Conservation (phyloP, 2,888 invertebrate species). For the Lasioglossum pauxillum region DNA sequence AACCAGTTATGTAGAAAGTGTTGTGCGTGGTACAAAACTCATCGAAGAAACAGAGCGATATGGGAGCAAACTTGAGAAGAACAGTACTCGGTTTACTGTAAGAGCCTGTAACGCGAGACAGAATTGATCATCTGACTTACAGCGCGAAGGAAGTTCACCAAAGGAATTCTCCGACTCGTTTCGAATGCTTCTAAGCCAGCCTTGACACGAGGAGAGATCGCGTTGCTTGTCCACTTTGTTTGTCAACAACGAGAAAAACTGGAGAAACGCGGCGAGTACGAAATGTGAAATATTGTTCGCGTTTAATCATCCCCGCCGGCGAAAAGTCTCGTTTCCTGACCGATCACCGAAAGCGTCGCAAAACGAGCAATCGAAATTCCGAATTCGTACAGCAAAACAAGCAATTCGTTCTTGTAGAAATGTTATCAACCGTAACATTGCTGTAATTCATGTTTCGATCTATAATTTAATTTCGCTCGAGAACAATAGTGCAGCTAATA, state of each 20-base stretch:
- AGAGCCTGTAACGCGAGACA: slow-evolving; percentile 20
- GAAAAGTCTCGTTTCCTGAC: not conserved
- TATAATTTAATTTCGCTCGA: not conserved
- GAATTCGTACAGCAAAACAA: no score
- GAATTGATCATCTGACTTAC: slow-evolving; percentile 31
- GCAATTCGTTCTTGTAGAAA: no score
- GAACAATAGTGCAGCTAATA: not conserved
- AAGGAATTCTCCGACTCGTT: slow-evolving; percentile 21
- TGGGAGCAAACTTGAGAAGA: not conserved
- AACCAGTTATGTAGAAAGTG: no score
- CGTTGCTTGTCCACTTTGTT: not conserved
- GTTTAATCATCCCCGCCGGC: not conserved
- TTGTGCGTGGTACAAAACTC: not conserved
- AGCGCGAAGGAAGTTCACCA: not conserved
- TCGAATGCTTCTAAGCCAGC: slow-evolving; percentile 19
- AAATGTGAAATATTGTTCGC: not conserved
- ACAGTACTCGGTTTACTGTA: not conserved
- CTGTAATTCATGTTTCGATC: no score
- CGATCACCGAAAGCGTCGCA: not conserved
- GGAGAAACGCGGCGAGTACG: no score
- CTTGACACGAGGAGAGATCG: slow-evolving; percentile 9
- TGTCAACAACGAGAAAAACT: slow-evolving; percentile 4
- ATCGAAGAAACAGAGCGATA: not conserved
- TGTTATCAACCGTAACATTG: no score
- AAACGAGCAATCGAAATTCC: not conserved